phyloP scores from a whole-genome alignment of 2,797 vertebrate species.

The Aselliscus stoliczkanus region DNA sequence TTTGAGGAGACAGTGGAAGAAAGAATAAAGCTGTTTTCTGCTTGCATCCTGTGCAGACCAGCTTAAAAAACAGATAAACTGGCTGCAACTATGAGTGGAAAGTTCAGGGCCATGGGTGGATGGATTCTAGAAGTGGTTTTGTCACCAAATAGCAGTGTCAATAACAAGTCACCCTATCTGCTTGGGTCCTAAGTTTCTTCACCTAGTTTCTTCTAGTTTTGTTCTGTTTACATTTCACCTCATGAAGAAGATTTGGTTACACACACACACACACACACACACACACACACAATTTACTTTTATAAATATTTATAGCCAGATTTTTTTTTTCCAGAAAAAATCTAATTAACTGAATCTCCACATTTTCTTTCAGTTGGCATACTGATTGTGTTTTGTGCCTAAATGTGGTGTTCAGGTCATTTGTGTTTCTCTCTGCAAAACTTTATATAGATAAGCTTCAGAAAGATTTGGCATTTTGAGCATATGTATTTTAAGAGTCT shows the following conservation, averaged over 20 bases:
- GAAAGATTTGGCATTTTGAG: not conserved
- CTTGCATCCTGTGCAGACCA: not conserved
- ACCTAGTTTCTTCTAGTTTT: not conserved
- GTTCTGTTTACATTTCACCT: slow-evolving; percentile 7
- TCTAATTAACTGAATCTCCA: not conserved
- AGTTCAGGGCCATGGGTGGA: not conserved
- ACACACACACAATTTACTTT: not conserved
- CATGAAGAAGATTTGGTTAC: not conserved
- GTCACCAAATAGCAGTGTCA: not conserved
- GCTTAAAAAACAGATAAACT: not conserved
- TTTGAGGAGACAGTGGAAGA: not conserved
- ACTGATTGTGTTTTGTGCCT: not conserved
- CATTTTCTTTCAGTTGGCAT: not conserved
- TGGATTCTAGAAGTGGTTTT: not conserved
- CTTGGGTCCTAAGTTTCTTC: not conserved
- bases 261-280: not conserved
- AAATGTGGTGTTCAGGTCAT: not conserved
- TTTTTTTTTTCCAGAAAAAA: slow-evolving; percentile 1
- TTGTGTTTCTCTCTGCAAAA: not conserved
- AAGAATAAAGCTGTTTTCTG: not conserved
- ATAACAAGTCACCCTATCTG: not conserved
- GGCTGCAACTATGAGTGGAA: not conserved
- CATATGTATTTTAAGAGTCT: not conserved
- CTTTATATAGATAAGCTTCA: not conserved
- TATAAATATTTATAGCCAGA: not conserved